Conservation (phyloP, 2,888 invertebrate genomes). For the Prosopocoilus inquinatus region DNA sequence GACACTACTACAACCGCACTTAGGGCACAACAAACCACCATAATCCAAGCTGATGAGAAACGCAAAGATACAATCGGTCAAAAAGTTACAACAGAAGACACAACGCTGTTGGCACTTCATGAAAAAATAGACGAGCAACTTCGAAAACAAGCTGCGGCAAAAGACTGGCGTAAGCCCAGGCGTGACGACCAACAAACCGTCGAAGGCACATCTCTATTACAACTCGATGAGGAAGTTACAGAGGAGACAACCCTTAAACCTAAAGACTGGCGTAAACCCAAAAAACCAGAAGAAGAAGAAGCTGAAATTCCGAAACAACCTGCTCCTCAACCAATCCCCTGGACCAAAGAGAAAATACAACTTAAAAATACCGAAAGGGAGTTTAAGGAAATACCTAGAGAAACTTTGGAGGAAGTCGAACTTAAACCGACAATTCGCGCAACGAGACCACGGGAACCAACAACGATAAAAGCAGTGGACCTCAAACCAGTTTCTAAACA, state of each 20-base stretch:
- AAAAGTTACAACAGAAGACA: no score
- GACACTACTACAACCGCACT: constrained; percentile 59
- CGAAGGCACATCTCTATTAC: constrained; percentile 10
- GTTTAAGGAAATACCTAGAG: constrained; percentile 37
- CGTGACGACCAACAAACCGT: constrained; percentile 8
- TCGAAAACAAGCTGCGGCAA: constrained; percentile 16
- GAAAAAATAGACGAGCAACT: constrained; percentile 1
- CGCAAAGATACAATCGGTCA: no score
- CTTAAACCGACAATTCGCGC: constrained; percentile 29
- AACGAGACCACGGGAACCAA: constrained; percentile 13
- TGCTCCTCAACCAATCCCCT: constrained; percentile 49
- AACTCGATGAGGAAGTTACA: constrained; percentile 10
- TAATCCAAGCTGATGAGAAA: no score
- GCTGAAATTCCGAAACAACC: neutral
- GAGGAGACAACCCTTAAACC: constrained; percentile 21
- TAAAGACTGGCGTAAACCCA: neutral
- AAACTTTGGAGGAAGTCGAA: constrained; percentile 35
- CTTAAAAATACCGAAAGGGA: constrained; percentile 51
- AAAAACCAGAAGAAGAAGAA: neutral
- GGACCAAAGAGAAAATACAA: constrained; percentile 63
- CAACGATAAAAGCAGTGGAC: constrained; percentile 48
- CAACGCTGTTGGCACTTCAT: no score
- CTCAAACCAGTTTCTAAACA: constrained; percentile 52
- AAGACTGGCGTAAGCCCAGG: constrained; percentile 19
- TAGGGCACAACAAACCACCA: constrained; percentile 25